Percentiles rank a stretch among this genome's conserved stretches.
Conservation (phyloP, 2,797 vertebrate species). For the Uromys caudimaculatus region DNA sequence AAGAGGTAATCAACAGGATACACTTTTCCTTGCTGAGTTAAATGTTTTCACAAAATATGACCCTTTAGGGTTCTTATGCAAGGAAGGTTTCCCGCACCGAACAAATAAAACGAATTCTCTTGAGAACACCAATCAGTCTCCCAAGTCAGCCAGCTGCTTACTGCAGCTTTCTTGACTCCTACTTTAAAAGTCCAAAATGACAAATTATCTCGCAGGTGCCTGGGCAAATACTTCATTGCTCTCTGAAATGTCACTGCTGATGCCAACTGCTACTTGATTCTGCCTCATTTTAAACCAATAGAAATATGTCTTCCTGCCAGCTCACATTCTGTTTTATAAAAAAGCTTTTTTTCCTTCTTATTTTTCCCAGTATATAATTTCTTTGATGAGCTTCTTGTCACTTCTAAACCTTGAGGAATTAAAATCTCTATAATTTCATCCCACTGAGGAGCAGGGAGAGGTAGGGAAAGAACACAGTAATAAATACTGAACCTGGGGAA, state of each 20-base stretch:
- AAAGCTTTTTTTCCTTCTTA: background rate
- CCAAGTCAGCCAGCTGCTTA: slow-evolving; percentile 56
- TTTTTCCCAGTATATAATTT: slow-evolving; percentile 57
- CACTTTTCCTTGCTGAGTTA: slow-evolving; percentile 42
- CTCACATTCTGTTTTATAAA: slow-evolving; percentile 53
- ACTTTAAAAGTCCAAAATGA: slow-evolving; percentile 73
- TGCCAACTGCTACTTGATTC: slow-evolving; percentile 26
- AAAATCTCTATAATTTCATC: slow-evolving; percentile 40
- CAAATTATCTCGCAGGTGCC: slow-evolving; percentile 68
- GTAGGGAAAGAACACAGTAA: background rate
- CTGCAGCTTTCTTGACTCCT: slow-evolving; percentile 57
- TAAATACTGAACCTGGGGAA: background rate
- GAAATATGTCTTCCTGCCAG: slow-evolving; percentile 65
- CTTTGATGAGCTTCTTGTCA: slow-evolving; percentile 30
- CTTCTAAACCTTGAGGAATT: slow-evolving; percentile 37
- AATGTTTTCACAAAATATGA: slow-evolving; percentile 42
- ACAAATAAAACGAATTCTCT: slow-evolving; percentile 61
- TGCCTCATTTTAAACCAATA: slow-evolving; percentile 67
- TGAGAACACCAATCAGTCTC: slow-evolving; percentile 51
- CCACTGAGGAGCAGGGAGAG: background rate
- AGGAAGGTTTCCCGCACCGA: slow-evolving; percentile 4
- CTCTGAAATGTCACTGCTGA: slow-evolving; percentile 67
- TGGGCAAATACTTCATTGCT: slow-evolving; percentile 58
- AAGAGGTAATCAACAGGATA: slow-evolving; percentile 46
- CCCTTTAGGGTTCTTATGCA: slow-evolving; percentile 40